Evolutionary conservation across 2,888 invertebrate genomes (phyloP), one percentile per base, ranked within the genome.

Genomic region (Caenorhabditis afra): DNA sequence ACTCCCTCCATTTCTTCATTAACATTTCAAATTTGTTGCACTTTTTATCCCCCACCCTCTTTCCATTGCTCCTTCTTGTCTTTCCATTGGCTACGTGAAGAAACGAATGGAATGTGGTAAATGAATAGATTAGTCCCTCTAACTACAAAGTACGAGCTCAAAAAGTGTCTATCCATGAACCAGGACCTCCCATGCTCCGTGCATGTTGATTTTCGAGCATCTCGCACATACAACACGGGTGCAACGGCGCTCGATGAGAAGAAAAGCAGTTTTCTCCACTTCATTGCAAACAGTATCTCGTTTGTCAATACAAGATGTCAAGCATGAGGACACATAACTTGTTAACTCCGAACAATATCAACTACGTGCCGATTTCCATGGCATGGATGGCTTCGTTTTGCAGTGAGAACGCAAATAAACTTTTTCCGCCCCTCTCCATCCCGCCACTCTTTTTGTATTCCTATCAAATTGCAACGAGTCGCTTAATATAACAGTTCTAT

Each of bases 221-320:
- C 29, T 57, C 47, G 55, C 55, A 45, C 62, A 73, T 29, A 41
- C 71, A 57, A 37, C 29, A 29, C 29, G 29, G 41, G 50, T 39
- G 49, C 50, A 44, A 39, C 23, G 50, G 47, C 35, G 35, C 29
- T 7, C 12, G 44, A 58, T 64, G 64, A 58, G 73, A 64, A 73
- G 73, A 58, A 73, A 73, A 58, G 73, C 73, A 73, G 73, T 73
- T 73, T 57, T 64, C 50, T 57, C 57, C 64, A 73, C 64, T 73
- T 73, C 73, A 64, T 73, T 29, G 73, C 73, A 73, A 73, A 73
- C 73, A 73, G 49, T 65, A 64, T 64, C 64, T 64, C 73, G 73
- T 64, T 53, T 73, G 73, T 64, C 57, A 73, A 64, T 39, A 62
- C 62, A 39, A 47, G 12, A 55, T 62, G 70, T 55, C 62, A 64